phyloP scores from a whole-genome alignment of 2,888 invertebrate genomes.

The Synanthedon formicaeformis region DNA sequence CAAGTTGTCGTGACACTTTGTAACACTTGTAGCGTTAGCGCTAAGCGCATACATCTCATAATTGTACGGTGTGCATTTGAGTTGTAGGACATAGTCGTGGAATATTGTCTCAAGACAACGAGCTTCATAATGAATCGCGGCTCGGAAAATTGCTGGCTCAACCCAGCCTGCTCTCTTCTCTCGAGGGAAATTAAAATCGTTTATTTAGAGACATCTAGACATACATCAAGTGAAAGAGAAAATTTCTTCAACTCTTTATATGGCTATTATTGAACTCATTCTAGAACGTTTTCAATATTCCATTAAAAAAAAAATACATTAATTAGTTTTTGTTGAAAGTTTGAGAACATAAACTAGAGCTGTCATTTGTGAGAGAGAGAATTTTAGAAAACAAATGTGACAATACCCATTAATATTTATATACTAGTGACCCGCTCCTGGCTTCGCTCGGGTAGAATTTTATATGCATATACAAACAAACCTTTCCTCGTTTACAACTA shows the following conservation, averaged over 20 bases:
- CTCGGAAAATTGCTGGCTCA: constrained; percentile 33
- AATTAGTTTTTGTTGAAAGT: too few relatives aligned
- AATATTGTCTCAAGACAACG: constrained; percentile 33
- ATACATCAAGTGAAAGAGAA: constrained; percentile 19
- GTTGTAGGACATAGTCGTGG: constrained; percentile 9
- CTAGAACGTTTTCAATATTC: not conserved
- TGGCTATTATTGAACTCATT: constrained; percentile 8
- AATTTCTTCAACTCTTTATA: constrained; percentile 6
- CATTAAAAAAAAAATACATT: too few relatives aligned
- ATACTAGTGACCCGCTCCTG: too few relatives aligned
- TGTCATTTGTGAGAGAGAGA: too few relatives aligned
- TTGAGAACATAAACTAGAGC: too few relatives aligned
- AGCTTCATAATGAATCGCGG: constrained; percentile 34
- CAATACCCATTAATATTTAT: too few relatives aligned
- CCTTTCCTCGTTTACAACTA: too few relatives aligned
- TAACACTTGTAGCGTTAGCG: constrained; percentile 4
- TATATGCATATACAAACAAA: too few relatives aligned
- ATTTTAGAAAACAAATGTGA: too few relatives aligned
- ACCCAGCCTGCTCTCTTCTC: constrained; percentile 13
- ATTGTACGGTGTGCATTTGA: constrained; percentile 15
- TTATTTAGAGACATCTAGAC: constrained; percentile 33
- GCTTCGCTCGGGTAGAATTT: too few relatives aligned
- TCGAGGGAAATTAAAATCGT: constrained; percentile 50
- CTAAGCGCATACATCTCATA: constrained; percentile 5
- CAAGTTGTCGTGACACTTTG: constrained; percentile 2